Conservation (phyloP, 2,888 invertebrate species). For the Tiliacea aurago region DNA sequence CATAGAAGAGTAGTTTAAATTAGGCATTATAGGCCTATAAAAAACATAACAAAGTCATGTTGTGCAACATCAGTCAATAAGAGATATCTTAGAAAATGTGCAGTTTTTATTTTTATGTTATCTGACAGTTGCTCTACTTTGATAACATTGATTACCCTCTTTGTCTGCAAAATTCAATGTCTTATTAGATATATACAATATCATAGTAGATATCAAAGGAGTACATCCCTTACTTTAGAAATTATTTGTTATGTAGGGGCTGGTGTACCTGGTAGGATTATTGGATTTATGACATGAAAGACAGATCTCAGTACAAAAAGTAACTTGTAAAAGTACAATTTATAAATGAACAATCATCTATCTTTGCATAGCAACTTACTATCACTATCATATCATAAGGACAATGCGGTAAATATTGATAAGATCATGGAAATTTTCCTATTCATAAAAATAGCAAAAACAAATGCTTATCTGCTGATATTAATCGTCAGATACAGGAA, state of each 20-base stretch:
- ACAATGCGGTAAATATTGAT: slow-evolving; percentile 19
- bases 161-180: not conserved
- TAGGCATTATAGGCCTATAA: too few species aligned
- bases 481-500: slow-evolving; percentile 39
- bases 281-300: not conserved
- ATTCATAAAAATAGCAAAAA: slow-evolving; percentile 29
- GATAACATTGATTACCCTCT: not conserved
- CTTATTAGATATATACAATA: too few species aligned
- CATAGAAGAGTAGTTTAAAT: not conserved
- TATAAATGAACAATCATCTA: not conserved
- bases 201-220: not conserved
- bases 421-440: slow-evolving; percentile 40
- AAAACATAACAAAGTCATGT: not conserved
- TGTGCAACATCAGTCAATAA: not conserved
- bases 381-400: slow-evolving; percentile 12
- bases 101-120: slow-evolving; percentile 2
- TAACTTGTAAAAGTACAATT: not conserved
- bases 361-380: slow-evolving; percentile 10
- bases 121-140: slow-evolving; percentile 16
- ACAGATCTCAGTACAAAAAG: not conserved
- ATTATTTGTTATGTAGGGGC: not conserved
- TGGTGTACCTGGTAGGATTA: not conserved
- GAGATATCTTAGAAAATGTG: not conserved
- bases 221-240: too few species aligned
- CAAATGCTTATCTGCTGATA: slow-evolving; percentile 39